Percentiles rank a stretch among this genome's conserved stretches.
Evolutionary conservation across 2,888 invertebrate species (phyloP).

Genomic region (Drosophila ezoana): DNA sequence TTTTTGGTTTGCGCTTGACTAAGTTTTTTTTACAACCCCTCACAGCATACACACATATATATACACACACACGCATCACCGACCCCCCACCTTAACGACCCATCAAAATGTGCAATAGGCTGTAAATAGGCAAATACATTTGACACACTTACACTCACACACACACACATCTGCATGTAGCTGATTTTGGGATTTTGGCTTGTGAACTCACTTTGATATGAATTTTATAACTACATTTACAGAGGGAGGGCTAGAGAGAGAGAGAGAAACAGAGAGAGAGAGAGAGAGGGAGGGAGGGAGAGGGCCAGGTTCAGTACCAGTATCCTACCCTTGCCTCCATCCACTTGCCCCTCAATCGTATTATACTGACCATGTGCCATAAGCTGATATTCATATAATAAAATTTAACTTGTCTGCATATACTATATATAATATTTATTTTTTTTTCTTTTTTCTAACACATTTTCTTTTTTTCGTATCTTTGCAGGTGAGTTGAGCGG

Average conservation of each 20-base stretch:
- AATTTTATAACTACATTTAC: conserved; percentile 71
- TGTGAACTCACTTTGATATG: conserved; percentile 63
- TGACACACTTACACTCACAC: conserved; percentile 36
- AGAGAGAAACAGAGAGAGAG: not conserved
- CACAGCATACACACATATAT: conserved; percentile 4
- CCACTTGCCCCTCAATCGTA: conserved; percentile 5
- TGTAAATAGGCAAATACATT: conserved; percentile 80
- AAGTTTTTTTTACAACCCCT: conserved; percentile 51
- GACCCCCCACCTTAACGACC: conserved; percentile 24
- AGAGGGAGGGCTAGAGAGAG: not conserved
- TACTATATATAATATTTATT: not conserved
- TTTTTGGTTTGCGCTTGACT: conserved; percentile 76
- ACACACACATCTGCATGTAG: conserved; percentile 35
- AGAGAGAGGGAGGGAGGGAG: not conserved
- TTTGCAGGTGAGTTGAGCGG: conserved; percentile 59
- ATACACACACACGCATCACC: conserved; percentile 2
- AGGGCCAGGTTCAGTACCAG: not conserved
- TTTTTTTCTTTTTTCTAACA: conserved; percentile 41
- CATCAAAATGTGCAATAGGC: conserved; percentile 78
- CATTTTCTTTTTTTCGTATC: conserved; percentile 38
- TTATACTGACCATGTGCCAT: conserved; percentile 44
- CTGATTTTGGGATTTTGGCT: conserved; percentile 70
- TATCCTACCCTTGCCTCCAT: not conserved
- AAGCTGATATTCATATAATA: conserved; percentile 66
- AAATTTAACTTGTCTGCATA: conserved; percentile 68